Percentiles rank a stretch among this genome's conserved stretches.
These are phyloP conservation scores for Callinectes sapidus DNA, from an alignment of 2,888 invertebrate species.

Conservation along the genomic window DNA sequence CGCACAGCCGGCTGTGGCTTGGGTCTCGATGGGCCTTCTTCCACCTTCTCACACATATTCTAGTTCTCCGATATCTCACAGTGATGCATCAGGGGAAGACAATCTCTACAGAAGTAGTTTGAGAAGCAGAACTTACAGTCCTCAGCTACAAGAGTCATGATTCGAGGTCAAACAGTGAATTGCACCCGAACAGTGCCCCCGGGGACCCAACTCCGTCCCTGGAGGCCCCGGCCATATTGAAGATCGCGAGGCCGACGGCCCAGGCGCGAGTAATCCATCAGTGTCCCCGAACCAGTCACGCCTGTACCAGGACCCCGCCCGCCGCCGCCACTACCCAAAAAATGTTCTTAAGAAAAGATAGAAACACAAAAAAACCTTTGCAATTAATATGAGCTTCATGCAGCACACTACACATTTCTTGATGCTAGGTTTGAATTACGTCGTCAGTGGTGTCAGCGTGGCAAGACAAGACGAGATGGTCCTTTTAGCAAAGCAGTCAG, in stretches of 20 bases:
- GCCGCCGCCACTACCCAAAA: conserved; percentile 9
- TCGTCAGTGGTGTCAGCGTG: not conserved
- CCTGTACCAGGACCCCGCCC: conserved; percentile 46
- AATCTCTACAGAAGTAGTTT: not conserved
- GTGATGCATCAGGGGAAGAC: not conserved
- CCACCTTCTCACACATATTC: not conserved
- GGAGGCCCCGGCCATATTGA: conserved; percentile 68
- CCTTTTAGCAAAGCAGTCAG: not conserved
- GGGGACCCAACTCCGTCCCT: conserved; percentile 57
- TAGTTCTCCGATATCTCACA: not conserved
- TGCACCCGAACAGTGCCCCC: conserved; percentile 50
- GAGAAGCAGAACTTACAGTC: not conserved
- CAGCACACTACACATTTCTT: not conserved
- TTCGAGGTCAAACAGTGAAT: not conserved
- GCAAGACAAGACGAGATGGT: not conserved
- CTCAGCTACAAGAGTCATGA: not conserved
- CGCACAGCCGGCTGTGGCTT: conserved; percentile 57
- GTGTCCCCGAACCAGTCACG: conserved; percentile 61
- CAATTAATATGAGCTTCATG: not conserved
- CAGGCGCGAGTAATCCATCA: conserved; percentile 65
- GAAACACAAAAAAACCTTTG: not conserved
- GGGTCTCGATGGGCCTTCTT: not conserved
- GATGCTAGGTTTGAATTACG: not conserved
- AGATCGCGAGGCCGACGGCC: conserved; percentile 67
- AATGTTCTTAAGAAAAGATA: not conserved